A percentile compares a stretch with the other conserved stretches of the same genome.
phyloP scores from a whole-genome alignment of 2,888 invertebrate species.

The Agriopis marginaria region DNA sequence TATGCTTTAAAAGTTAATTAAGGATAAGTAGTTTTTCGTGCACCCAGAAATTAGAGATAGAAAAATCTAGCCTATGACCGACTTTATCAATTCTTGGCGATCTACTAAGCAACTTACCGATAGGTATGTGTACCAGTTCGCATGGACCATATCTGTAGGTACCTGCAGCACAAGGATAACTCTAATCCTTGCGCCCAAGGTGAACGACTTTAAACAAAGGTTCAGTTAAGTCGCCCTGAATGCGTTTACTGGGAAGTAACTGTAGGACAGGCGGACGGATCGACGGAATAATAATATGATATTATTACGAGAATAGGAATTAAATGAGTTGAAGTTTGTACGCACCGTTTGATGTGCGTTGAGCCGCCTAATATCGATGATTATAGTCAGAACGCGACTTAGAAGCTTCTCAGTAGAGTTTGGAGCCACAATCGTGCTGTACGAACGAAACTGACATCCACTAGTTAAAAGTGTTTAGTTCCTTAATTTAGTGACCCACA shows the following conservation, averaged over 20 bases:
- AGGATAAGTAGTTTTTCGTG: no score
- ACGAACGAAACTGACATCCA: no score
- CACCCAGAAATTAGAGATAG: no score
- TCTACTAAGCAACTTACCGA: no score
- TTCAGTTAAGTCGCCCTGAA: slow-evolving; percentile 28
- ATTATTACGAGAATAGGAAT: slow-evolving; percentile 53
- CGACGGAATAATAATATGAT: slow-evolving; percentile 56
- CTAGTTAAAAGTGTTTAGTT: no score
- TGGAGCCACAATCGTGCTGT: no score
- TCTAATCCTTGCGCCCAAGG: slow-evolving; percentile 39
- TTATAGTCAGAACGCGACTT: background rate
- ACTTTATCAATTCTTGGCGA: no score
- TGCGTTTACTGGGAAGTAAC: slow-evolving; percentile 53
- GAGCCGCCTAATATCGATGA: slow-evolving; percentile 17
- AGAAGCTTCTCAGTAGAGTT: background rate
- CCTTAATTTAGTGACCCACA: no score
- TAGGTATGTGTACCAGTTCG: no score
- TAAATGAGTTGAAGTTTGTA: slow-evolving; percentile 37
- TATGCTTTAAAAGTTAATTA: no score
- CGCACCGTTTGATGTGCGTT: slow-evolving; percentile 47
- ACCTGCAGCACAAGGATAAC: slow-evolving; percentile 27
- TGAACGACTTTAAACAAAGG: slow-evolving; percentile 52
- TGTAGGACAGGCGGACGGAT: slow-evolving; percentile 41
- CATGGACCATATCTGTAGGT: background rate
- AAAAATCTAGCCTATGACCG: no score